Evolutionary conservation across 2,888 invertebrate species (phyloP), one percentile per base, ranked within the genome.

Genomic region (Heliothis peltigera): DNA sequence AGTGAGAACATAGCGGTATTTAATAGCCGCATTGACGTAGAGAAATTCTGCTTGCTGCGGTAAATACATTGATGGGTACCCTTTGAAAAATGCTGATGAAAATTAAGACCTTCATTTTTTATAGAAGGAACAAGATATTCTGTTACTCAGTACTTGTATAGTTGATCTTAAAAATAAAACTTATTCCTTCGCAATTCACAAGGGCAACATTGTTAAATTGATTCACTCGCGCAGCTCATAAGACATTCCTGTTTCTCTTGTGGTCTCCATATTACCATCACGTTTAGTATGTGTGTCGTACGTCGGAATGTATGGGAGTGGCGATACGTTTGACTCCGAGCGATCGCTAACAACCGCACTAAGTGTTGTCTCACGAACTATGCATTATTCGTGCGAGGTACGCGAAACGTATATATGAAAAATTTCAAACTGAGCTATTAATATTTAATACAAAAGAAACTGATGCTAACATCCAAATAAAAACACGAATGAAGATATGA

Each of bases 271-370:
- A 75, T 70, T 75, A 58, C 56, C 64, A 53, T 57, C 53, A 60
- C 39, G 49, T 49, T 83, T 75, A 72, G 75, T 84, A 89, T 87
- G 88, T 89, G 75, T 88, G 90, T 87, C 86, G 86, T 77, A 72
- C 18, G 77, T 80, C 75, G 91, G 91, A 90, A 92, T 92, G 92
- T 85, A 84, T 88, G 87, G 92, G 91, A 90, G 92, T 85, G 92
- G 86, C 81, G 60, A 54, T 52, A 58, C 53, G 32, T 18, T 39
- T 42, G 71, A 42, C 68, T 68, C 71, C 43, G 2, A 44, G 75
- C 53, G 74, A 78, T 72, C 70, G 62, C 72, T 58, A 71, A 73
- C 71, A 65, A 63, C 46, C 64, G 19, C 58, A 43, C 62, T 72
- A 72, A 77, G 58, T 70, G 62, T 75, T 64, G 58, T 46, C 49